Evolutionary conservation across 2,888 invertebrate genomes (phyloP), one percentile per base, ranked within the genome.

Genomic region (Drosophila koepferae): DNA sequence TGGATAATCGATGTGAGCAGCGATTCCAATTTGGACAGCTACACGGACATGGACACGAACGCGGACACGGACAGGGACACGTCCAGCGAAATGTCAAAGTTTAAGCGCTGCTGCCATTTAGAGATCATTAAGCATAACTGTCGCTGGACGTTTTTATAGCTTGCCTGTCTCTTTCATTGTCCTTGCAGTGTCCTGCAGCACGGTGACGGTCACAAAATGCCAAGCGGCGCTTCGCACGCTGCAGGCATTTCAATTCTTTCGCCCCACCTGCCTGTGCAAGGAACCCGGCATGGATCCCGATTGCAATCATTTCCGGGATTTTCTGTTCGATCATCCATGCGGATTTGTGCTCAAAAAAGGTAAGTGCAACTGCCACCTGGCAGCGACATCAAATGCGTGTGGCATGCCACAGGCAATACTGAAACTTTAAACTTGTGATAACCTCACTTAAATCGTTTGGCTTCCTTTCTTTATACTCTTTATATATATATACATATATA

Each of bases 291-390:
- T 97, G 92, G 98, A 98, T 93, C 97, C 97, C 76, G 97, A 97
- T 91, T 98, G 98, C 94, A 98, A 97, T 94, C 96, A 97, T 92
- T 98, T 98, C 95, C 96, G 97, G 92, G 97, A 97, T 94, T 98
- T 97, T 93, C 95, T 98, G 84, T 98, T 98, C 94, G 98, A 98
- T 94, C 98, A 98, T 94, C 98, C 98, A 75, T 98, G 98, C 94
- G 96, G 97, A 91, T 97, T 97, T 93, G 97, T 97, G 83, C 95
- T 96, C 92, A 97, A 97, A 94, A 97, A 97, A 95, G 98, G 98
- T 98, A 93, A 82, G 85, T 72, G 44, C 43, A 31, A 36, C 2
- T 53, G 36, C 53, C 38, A 48, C 28, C 2, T 28, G 16, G 16
- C 28, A 41, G 12, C 6, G 12, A 12, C 49, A 34, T 16, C 40